These are phyloP conservation scores for Eupithecia abbreviata DNA, from an alignment of 2,888 invertebrate genomes.

Conservation along the genomic window DNA sequence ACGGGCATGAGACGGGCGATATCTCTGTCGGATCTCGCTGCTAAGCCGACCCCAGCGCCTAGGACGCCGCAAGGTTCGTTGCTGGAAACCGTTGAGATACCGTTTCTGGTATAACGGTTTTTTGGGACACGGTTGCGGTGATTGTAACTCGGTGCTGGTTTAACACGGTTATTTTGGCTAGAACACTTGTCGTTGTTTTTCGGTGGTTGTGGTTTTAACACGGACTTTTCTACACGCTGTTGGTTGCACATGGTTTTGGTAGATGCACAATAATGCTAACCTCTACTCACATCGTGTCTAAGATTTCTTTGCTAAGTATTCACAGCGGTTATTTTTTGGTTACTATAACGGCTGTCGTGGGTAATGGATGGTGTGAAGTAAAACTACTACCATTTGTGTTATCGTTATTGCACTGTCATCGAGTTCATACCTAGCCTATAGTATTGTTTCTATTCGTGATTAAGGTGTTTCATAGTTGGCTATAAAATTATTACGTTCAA, in stretches of 20 bases:
- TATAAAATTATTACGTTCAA: background rate
- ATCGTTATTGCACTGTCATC: background rate
- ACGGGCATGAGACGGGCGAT: conserved; percentile 90
- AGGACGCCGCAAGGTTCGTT: conserved; percentile 84
- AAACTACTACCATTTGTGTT: background rate
- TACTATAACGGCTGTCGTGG: background rate
- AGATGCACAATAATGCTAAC: conserved; percentile 1
- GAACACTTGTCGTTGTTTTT: background rate
- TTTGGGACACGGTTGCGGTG: conserved; percentile 18
- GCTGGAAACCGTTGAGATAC: background rate
- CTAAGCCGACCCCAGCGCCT: conserved; percentile 85
- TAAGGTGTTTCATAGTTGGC: background rate
- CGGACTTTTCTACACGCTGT: background rate
- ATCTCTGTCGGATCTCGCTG: conserved; percentile 90
- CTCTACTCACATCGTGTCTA: background rate
- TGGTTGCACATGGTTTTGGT: conserved; percentile 3
- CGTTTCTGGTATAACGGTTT: background rate
- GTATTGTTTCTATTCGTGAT: background rate
- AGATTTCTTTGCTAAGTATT: background rate
- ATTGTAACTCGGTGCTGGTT: background rate
- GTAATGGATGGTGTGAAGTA: background rate
- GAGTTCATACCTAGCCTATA: background rate
- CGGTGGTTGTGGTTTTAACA: background rate
- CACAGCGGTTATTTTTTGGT: background rate
- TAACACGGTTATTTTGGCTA: background rate